Conservation (phyloP, 30 jellyfish, hydroid and myxozoan genomes). For the Cassiopea andromeda region DNA sequence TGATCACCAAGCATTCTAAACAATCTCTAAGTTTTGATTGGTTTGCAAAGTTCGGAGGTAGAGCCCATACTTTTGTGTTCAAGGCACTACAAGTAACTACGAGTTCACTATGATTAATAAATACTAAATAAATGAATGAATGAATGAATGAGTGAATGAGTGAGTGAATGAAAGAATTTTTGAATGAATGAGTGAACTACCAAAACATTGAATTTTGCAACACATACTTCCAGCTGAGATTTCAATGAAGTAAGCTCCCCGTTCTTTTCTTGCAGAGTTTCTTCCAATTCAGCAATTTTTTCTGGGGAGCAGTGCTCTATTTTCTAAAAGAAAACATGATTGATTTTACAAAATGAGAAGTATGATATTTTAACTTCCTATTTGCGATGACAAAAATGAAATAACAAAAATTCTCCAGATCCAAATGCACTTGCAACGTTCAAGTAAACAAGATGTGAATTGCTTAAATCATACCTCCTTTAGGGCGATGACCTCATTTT, state of each 20-base stretch:
- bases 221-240: conserved; percentile 37
- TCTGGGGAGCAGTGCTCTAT: conserved; percentile 53
- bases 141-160: neutral
- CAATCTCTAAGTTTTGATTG: no score
- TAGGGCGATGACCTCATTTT: neutral
- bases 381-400: no score
- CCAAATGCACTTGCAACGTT: neutral
- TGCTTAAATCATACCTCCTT: neutral
- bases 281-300: conserved; percentile 36
- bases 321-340: conserved; percentile 11
- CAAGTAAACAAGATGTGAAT: neutral
- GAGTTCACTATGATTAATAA: no score
- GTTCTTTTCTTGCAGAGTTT: conserved; percentile 23
- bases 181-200: neutral
- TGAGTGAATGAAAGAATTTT: neutral
- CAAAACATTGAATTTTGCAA: neutral
- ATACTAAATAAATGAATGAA: neutral
- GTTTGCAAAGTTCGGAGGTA: no score
- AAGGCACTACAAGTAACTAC: no score
- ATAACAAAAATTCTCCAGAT: neutral
- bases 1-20: no score
- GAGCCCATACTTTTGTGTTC: no score
- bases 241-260: conserved; percentile 51
- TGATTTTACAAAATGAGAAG: no score
- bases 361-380: no score